Evolutionary conservation across 2,797 vertebrate species (phyloP), one percentile per base, ranked within the genome.

Genomic region (Bufotes viridis): DNA sequence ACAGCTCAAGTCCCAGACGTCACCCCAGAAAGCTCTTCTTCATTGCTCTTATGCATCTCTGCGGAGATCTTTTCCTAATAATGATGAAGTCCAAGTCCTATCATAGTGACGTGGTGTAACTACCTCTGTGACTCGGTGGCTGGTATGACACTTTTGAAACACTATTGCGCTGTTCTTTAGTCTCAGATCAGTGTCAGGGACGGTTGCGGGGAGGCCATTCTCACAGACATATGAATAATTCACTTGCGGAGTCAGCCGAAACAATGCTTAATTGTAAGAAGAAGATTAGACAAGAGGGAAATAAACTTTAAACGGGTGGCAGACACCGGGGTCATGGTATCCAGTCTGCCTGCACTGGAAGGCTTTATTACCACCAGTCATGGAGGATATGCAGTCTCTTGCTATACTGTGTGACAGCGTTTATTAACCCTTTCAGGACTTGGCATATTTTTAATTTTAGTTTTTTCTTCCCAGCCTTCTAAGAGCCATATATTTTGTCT

Each of bases 251-350:
- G 57, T 70, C 60, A 89, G 69, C 84, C 51, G 4, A 29, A n/a
- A 17, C 17, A 3, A 22, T 24, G 60, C 57, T 86, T 89, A 86
- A 89, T 82, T 86, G 79, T 89, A 86, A 78, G 58, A 76, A 72
- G 80, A 86, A 86, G 80, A 89, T 86, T 70, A 86, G 78, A 89
- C 67, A 55, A 70, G 63, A 69, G 84, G 88, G 84, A 82, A 89
- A 89, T 86, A 89, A 86, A 85, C 26, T 82, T 58, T 49, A 17
- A 86, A 78, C 55, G 80, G 61, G 72, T 76, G 78, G 84, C 55
- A 24, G 55, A n/a, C 61, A 82, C 84, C 61, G 69, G 78, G 87
- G 72, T 86, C 84, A 78, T 81, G 10, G 17, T 18, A 82, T 78
- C 61, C 79, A 86, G 86, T 86, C 61, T 82, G 58, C 58, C 78